Conservation (phyloP, 2,888 invertebrate genomes). For the Synanthedon vespiformis region DNA sequence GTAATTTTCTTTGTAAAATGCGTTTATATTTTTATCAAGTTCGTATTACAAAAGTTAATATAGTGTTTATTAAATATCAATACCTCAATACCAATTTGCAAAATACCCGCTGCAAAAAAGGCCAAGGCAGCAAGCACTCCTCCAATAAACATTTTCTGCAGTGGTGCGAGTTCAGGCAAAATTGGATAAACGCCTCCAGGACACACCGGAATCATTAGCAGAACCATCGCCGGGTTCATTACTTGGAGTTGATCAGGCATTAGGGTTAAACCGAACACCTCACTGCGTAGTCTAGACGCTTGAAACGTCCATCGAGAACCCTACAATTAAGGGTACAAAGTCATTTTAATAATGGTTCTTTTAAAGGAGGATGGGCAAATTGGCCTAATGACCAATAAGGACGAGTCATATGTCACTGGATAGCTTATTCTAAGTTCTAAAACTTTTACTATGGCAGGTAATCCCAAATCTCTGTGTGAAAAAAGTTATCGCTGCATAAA, state of each 20-base stretch:
- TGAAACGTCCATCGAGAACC: slow-evolving; percentile 85
- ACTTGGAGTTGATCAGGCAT: slow-evolving; percentile 87
- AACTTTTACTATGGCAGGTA: too few species aligned
- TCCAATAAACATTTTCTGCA: slow-evolving; percentile 82
- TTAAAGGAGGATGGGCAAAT: too few species aligned
- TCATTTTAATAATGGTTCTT: too few species aligned
- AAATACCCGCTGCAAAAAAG: slow-evolving; percentile 74
- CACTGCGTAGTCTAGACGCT: slow-evolving; percentile 77
- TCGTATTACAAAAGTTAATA: not conserved
- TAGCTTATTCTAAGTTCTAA: too few species aligned
- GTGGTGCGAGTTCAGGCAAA: slow-evolving; percentile 61
- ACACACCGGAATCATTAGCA: slow-evolving; percentile 77
- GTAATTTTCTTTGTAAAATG: too few species aligned
- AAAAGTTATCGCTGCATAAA: too few species aligned
- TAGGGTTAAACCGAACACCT: slow-evolving; percentile 60
- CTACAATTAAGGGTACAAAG: slow-evolving; percentile 21
- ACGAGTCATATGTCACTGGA: too few species aligned
- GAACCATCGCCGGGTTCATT: slow-evolving; percentile 79
- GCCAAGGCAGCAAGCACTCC: slow-evolving; percentile 75
- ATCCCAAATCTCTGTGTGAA: too few species aligned
- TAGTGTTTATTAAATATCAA: not conserved
- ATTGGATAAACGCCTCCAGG: slow-evolving; percentile 55
- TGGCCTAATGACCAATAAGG: too few species aligned
- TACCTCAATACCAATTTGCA: slow-evolving; percentile 71
- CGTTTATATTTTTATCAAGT: too few species aligned